phyloP scores from a whole-genome alignment of 2,888 invertebrate species.

The Apamea sordens region DNA sequence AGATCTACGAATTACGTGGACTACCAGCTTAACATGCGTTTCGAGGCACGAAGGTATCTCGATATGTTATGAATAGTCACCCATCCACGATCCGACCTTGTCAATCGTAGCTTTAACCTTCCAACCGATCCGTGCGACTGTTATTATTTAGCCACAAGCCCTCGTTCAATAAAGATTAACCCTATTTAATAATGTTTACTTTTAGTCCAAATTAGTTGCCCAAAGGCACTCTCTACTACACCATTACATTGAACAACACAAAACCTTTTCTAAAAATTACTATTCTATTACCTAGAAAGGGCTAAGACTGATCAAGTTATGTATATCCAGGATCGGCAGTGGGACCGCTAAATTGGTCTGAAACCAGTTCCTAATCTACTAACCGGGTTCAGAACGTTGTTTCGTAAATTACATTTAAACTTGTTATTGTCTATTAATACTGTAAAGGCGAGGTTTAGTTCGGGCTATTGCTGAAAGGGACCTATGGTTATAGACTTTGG shows the following conservation, averaged over 20 bases:
- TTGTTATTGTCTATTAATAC: conserved; percentile 30
- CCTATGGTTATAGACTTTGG: conserved; percentile 3
- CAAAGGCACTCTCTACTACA: neutral
- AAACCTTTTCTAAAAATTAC: conserved; percentile 53
- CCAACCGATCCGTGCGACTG: neutral
- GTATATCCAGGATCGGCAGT: conserved; percentile 19
- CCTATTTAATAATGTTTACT: neutral
- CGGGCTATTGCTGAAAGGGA: conserved; percentile 15
- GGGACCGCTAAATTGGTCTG: conserved; percentile 44
- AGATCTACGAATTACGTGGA: no score
- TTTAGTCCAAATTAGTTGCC: conserved; percentile 1
- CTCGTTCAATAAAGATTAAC: neutral
- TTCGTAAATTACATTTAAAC: conserved; percentile 60
- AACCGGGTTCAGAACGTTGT: conserved; percentile 31
- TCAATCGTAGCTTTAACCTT: neutral
- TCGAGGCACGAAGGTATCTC: neutral
- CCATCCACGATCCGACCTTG: neutral
- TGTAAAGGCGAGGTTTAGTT: conserved; percentile 26
- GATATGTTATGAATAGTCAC: neutral
- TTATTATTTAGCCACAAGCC: neutral
- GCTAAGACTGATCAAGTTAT: conserved; percentile 43
- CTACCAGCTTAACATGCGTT: no score
- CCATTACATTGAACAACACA: conserved; percentile 12
- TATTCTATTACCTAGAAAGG: conserved; percentile 53
- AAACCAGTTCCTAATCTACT: conserved; percentile 54